Percentiles rank a stretch among this genome's conserved stretches.
These are phyloP conservation scores for Ctenosaura bakeri DNA, from an alignment of 2,797 vertebrate species.

Conservation along the genomic window DNA sequence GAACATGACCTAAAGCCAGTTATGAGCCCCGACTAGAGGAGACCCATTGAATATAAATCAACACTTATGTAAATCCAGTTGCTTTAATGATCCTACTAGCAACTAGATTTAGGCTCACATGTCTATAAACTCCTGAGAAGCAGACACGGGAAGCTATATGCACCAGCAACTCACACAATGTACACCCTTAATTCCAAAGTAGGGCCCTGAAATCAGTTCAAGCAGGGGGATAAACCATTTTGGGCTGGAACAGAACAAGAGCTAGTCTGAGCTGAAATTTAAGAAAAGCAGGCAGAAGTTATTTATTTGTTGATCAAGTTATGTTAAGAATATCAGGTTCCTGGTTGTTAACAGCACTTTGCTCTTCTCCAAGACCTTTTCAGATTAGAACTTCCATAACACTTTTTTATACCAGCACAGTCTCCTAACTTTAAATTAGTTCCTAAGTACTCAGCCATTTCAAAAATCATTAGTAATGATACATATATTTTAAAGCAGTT, in stretches of 20 bases:
- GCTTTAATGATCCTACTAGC: too few relatives aligned
- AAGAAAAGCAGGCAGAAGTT: background rate
- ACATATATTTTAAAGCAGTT: background rate
- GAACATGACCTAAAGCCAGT: background rate
- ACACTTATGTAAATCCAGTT: too few relatives aligned
- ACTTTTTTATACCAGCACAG: background rate
- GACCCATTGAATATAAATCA: too few relatives aligned
- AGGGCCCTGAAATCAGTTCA: background rate
- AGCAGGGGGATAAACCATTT: background rate
- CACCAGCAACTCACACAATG: too few relatives aligned
- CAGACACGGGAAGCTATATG: too few relatives aligned
- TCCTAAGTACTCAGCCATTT: background rate
- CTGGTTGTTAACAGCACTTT: background rate
- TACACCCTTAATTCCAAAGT: too few relatives aligned
- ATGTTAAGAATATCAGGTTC: background rate
- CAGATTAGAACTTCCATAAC: background rate
- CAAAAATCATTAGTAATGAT: background rate
- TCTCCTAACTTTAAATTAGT: background rate
- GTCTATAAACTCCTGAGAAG: too few relatives aligned
- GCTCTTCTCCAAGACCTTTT: constrained; percentile 6
- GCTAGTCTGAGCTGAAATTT: background rate
- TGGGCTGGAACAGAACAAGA: background rate
- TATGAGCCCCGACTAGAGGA: too few relatives aligned
- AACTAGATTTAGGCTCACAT: too few relatives aligned
- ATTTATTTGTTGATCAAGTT: background rate